Evolutionary conservation across 2,113 vertebrate genomes (phyloP), one percentile per base, ranked within the genome.

Genomic region (Salvelinus sp.): DNA sequence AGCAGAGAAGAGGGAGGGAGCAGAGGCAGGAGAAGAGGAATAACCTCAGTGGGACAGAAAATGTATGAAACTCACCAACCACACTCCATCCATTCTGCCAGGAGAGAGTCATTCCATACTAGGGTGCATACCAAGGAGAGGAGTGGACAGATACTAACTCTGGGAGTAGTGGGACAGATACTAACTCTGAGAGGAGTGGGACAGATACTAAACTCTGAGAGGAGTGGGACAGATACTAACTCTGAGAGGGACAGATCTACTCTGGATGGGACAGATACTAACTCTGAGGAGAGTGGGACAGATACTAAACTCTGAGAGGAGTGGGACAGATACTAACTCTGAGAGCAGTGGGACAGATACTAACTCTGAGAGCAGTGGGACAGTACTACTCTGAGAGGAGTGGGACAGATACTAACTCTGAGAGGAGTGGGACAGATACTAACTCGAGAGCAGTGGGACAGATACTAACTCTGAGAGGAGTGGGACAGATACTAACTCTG

Each of bases 1-100:
- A 1, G 1, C 30, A 30, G 77, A 70, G 73, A 72, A 79, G 3
- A 18, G 38, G 71, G 20, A n/a, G 72, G 76, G 76, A 1, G 1
- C 30, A 30, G 77, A 70, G 73, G 74, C n/a, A 79, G 1, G 30
- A 38, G 38, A 44, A 12, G 38, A 44, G 88, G 83, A 86, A 88
- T 86, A 86, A 86, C 88, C 88, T 86, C 74, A 12, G 78, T 87
- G 48, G 48, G 50, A 54, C 50, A 16, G 58, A 62, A 4, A 10
- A 22, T 87, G 86, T 81, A 89, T 86, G 88, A 92, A 80, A 89
- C 86, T 89, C 89, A 89, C 91, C 88, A 81, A 90, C 90, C 90
- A 90, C 91, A 83, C 89, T 80, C 79, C 0, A 78, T 80, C 84
- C 82, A 78, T 74, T 73, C 79, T 87, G 88, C 88, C 88, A 91